Evolutionary conservation across 2,113 vertebrate genomes (phyloP).

Genomic region (Pangasianodon gigas): DNA sequence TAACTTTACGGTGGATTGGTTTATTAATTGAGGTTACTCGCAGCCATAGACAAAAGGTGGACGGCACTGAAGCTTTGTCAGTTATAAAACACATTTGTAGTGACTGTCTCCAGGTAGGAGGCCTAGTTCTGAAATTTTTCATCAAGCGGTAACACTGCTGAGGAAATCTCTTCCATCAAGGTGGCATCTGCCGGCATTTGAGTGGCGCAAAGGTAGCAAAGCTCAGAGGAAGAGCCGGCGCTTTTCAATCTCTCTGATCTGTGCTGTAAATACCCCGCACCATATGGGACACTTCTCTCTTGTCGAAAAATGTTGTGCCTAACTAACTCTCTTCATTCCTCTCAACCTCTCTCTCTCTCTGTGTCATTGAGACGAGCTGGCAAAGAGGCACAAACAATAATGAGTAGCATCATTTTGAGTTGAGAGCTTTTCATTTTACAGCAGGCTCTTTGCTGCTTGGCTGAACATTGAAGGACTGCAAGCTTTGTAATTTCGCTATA

Average conservation of each 20-base stretch:
- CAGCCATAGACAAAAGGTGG: neutral
- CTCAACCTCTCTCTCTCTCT: constrained; percentile 2
- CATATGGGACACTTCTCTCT: constrained; percentile 67
- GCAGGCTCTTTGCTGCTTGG: neutral
- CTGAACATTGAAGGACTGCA: neutral
- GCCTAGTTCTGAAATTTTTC: constrained; percentile 35
- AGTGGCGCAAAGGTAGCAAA: constrained; percentile 50
- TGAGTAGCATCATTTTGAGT: constrained; percentile 17
- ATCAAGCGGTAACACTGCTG: constrained; percentile 31
- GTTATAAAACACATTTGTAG: neutral
- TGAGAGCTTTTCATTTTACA: constrained; percentile 29
- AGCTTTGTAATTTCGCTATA: constrained; percentile 2
- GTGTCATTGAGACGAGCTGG: constrained; percentile 28
- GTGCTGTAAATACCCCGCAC: constrained; percentile 63
- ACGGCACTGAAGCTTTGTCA: neutral
- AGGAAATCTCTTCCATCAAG: constrained; percentile 51
- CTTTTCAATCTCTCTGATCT: constrained; percentile 58
- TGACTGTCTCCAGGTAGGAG: constrained; percentile 34
- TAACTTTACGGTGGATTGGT: constrained; percentile 44
- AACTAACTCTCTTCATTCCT: constrained; percentile 35
- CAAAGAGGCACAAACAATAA: constrained; percentile 27
- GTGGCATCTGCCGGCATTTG: constrained; percentile 60
- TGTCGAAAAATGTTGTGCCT: constrained; percentile 55
- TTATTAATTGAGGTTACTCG: constrained; percentile 49
- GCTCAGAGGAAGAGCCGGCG: constrained; percentile 58